Base-by-base conservation (phyloP, 23 tunicate species). In the Phallusia fumigata region DNA sequence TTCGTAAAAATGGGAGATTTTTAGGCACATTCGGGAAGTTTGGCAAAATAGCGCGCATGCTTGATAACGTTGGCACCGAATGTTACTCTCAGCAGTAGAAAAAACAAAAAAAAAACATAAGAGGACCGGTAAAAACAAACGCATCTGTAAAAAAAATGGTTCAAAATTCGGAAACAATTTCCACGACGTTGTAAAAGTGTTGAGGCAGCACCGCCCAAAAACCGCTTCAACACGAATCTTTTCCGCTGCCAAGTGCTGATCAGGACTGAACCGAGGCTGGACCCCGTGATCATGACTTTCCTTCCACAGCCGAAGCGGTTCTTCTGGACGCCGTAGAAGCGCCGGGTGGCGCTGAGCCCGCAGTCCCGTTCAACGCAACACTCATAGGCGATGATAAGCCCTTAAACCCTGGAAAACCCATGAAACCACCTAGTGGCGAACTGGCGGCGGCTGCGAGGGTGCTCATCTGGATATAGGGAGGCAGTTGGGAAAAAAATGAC, bases 231-330 rank as follows among this genome's bases (percentile, higher is more conserved):
- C 47, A 40, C 47, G 28, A 24, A 58, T 13, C 3, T 1, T 6
- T 13, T 58, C 69, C 69, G 28, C 28, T 58, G 69, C 13, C 26
- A 58, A 58, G 69, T 58, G 69, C 69, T 58, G 69, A 58, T 24
- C 69, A 58, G 28, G 26, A 21, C 28, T 21, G 28, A 21, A 21
- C 81, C 19, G 30, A 58, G 13, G 3, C 28, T 13, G 28, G 3
- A 6, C 28, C 81, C 0, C 31, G 31, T 30, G 44, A 65, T 88
- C 87, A 88, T 11, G 93, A 88, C 52, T 84, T 88, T 34, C 93
- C 93, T 73, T 88, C 93, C 30, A 88, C 35, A 53, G 87, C 93
- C 18, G 93, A 83, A 26, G 80, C 79, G 19, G 84, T 51, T 21
- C 32, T 80, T 31, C 93, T 44, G 26, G 87, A 18, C 0, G 87